Conservation (phyloP, 2,113 vertebrate species). For the Lampris incognitus region DNA sequence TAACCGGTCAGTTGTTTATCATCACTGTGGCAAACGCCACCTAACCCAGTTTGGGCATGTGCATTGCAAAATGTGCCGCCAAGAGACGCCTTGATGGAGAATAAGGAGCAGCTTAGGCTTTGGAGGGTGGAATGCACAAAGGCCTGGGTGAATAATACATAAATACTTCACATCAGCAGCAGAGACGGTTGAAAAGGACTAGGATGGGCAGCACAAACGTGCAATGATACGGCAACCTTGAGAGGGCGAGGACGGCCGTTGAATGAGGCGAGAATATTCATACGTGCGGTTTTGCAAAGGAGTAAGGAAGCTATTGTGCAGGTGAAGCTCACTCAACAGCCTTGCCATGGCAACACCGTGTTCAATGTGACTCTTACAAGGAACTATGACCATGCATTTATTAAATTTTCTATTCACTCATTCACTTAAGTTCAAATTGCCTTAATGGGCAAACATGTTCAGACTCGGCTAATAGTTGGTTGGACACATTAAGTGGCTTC, state of each 20-base stretch:
- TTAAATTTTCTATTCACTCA: too few relatives aligned
- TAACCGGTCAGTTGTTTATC: slow-evolving; percentile 77
- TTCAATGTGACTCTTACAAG: slow-evolving; percentile 9
- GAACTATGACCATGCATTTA: not conserved
- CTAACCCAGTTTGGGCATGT: slow-evolving; percentile 76
- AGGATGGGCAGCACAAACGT: slow-evolving; percentile 34
- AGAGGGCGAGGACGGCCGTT: slow-evolving; percentile 41
- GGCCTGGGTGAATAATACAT: slow-evolving; percentile 61
- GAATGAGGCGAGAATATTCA: slow-evolving; percentile 51
- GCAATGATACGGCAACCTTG: slow-evolving; percentile 64
- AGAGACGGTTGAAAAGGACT: slow-evolving; percentile 40
- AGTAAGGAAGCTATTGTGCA: slow-evolving; percentile 48
- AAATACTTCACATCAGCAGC: slow-evolving; percentile 41
- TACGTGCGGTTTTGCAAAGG: slow-evolving; percentile 35
- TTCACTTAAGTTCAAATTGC: not conserved
- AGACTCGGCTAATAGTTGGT: slow-evolving; percentile 42
- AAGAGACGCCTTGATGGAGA: slow-evolving; percentile 54
- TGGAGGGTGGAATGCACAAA: slow-evolving; percentile 47
- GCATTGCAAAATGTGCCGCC: slow-evolving; percentile 60
- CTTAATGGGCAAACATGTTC: slow-evolving; percentile 30
- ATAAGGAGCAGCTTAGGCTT: slow-evolving; percentile 60
- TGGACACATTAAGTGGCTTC: slow-evolving; percentile 46
- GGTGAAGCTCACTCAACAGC: slow-evolving; percentile 27
- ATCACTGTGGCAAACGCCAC: slow-evolving; percentile 66
- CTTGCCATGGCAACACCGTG: slow-evolving; percentile 67